Evolutionary conservation across 2,888 invertebrate genomes (phyloP).

Genomic region (Clunio marinus): DNA sequence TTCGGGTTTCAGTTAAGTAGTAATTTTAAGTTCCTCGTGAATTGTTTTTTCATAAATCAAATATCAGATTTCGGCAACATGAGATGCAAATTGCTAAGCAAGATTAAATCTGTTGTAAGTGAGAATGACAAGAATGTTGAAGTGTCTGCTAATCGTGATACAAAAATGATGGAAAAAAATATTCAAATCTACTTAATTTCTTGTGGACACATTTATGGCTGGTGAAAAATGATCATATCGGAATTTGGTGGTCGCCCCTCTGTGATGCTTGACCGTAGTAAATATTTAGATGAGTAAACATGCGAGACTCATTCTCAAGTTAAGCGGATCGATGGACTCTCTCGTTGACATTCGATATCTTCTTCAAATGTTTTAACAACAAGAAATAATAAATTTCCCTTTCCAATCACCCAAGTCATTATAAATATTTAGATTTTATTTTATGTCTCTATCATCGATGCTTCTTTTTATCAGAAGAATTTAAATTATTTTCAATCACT

Average conservation of each 20-base stretch:
- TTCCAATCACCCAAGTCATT: conserved; percentile 16
- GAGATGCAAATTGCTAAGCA: conserved; percentile 18
- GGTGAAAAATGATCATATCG: conserved; percentile 7
- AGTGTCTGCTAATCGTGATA: no score
- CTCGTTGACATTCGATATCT: not conserved
- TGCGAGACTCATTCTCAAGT: not conserved
- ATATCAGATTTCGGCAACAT: conserved; percentile 2
- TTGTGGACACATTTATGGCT: conserved; percentile 11
- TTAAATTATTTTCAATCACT: no score
- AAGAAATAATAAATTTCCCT: conserved; percentile 1
- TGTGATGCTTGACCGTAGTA: not conserved
- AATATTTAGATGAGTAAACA: not conserved
- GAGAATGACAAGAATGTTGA: conserved; percentile 13
- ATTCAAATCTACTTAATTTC: conserved; percentile 18
- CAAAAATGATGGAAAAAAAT: not conserved
- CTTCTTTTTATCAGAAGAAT: no score
- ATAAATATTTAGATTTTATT: not conserved
- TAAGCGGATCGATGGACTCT: conserved; percentile 17
- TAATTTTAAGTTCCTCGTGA: no score
- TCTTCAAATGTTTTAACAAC: not conserved
- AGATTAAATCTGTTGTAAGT: not conserved
- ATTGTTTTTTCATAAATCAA: conserved; percentile 4
- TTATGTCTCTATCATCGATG: conserved; percentile 6
- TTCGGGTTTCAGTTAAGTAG: not conserved
- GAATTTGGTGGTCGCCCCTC: no score